phyloP scores from a whole-genome alignment of 2,888 invertebrate genomes.

The Anoplius nigerrimus region DNA sequence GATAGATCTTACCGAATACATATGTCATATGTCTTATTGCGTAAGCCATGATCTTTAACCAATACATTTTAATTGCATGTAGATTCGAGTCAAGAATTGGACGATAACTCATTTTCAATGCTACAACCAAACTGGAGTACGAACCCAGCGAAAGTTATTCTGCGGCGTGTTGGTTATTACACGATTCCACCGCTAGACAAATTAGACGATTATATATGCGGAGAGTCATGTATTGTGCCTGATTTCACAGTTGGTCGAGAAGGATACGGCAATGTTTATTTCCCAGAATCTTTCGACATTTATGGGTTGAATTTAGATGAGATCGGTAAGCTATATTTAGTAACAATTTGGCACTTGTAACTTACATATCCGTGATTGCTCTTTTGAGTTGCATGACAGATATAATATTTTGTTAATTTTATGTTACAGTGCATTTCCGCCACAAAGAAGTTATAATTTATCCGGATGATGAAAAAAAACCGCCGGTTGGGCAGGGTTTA shows the following conservation, averaged over 20 bases:
- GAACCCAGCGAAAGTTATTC: conserved; percentile 86
- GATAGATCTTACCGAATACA: not conserved
- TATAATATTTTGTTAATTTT: conserved; percentile 10
- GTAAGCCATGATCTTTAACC: not conserved
- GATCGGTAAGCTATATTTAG: too few relatives aligned
- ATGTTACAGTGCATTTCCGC: conserved; percentile 86
- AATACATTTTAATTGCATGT: conserved; percentile 14
- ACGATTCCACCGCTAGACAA: conserved; percentile 91
- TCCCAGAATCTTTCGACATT: conserved; percentile 89
- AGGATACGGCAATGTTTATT: conserved; percentile 94
- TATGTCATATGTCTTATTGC: not conserved
- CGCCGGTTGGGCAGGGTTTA: conserved; percentile 89
- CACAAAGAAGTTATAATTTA: conserved; percentile 97
- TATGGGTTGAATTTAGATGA: conserved; percentile 91
- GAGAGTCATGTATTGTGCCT: conserved; percentile 88
- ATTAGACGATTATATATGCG: conserved; percentile 82
- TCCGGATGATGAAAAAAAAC: conserved; percentile 92
- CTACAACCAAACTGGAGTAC: conserved; percentile 69
- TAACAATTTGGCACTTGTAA: not conserved
- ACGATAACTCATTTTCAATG: conserved; percentile 54
- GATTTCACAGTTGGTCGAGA: conserved; percentile 92
- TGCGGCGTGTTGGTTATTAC: conserved; percentile 91
- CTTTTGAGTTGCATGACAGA: not conserved
- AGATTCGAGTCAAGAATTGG: conserved; percentile 60
- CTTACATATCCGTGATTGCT: not conserved